Evolutionary conservation across 2,797 vertebrate genomes (phyloP).

Genomic region (Eptatretus atami): DNA sequence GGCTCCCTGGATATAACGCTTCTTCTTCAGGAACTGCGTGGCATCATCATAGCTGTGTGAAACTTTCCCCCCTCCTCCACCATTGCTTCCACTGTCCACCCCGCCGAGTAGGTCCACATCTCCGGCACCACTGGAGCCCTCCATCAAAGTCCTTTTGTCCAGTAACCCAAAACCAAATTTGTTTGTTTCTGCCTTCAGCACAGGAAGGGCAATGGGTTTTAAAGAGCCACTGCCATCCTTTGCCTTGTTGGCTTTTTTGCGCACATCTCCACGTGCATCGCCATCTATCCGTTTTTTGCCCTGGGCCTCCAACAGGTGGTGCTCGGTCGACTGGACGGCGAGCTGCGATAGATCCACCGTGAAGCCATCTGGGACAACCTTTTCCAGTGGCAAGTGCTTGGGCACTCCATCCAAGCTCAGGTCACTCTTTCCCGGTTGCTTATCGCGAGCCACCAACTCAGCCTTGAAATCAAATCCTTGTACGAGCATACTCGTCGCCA

Average conservation of each 20-base stretch:
- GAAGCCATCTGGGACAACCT: background rate
- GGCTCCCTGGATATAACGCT: slow-evolving; percentile 64
- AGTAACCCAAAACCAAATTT: background rate
- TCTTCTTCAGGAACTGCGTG: slow-evolving; percentile 98
- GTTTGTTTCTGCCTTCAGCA: background rate
- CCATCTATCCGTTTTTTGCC: background rate
- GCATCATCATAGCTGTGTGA: slow-evolving; percentile 58
- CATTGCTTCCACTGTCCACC: background rate
- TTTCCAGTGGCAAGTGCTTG: too few relatives aligned
- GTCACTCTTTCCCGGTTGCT: background rate
- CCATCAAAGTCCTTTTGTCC: background rate
- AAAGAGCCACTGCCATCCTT: background rate
- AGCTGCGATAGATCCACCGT: slow-evolving; percentile 1
- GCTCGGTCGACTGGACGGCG: background rate
- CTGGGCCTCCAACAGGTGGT: background rate
- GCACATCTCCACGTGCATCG: background rate
- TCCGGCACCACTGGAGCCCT: background rate
- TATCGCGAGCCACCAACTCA: too few relatives aligned
- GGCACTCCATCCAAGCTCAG: too few relatives aligned
- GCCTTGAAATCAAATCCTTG: too few relatives aligned
- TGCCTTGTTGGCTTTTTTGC: background rate
- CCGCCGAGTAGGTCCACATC: background rate
- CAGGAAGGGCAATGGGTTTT: too few relatives aligned
- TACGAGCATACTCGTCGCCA: background rate
- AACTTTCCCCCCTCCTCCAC: background rate